Base-by-base conservation (phyloP, 2,797 vertebrate species). In the Lateolabrax maculatus region DNA sequence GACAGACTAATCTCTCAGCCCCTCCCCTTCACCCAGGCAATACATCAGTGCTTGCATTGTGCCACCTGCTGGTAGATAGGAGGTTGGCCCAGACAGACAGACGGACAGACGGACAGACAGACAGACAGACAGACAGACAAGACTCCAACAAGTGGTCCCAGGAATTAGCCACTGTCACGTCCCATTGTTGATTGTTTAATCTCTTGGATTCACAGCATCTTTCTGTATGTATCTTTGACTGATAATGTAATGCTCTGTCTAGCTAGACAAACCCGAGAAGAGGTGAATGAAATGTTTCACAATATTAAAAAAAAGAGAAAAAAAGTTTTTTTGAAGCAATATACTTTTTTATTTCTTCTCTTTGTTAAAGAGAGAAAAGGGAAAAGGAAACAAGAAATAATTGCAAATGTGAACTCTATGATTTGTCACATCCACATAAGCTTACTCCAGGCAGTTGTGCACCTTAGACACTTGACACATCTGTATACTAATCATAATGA, bases 341-440 rank as follows among this genome's bases (percentile, higher is more conserved):
- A 94, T 91, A 93, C 93, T 94, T 95, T 95, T 93, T 93, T 92
- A 91, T 91, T 93, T 94, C 77, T 91, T 89, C 91, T 93, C 89
- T 91, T 91, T 90, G 84, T 90, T 85, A 78, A 82, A 83, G 84
- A 92, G 83, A 90, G 81, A 92, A 86, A 85, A 81, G 75, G 75
- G 80, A 41, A 75, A 84, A 81, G 69, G 78, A 90, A 92, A 89
- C 65, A 68, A 85, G 75, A 89, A 83, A 65, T 84, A 87, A 87
- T 87, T 88, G 81, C 85, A 91, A 89, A 89, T 86, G 88, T 84
- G 79, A 86, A 90, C 73, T 85, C 63, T 85, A 84, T 86, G 80
- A 83, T 93, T 93, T 79, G 85, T 89, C 89, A 91, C 91, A 79
- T 88, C 77, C 90, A 92, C 63, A 8, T 88, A 61, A 81, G 87